These are phyloP conservation scores for Nannospalax galili DNA, from an alignment of 2,113 vertebrate genomes.

Conservation along the genomic window DNA sequence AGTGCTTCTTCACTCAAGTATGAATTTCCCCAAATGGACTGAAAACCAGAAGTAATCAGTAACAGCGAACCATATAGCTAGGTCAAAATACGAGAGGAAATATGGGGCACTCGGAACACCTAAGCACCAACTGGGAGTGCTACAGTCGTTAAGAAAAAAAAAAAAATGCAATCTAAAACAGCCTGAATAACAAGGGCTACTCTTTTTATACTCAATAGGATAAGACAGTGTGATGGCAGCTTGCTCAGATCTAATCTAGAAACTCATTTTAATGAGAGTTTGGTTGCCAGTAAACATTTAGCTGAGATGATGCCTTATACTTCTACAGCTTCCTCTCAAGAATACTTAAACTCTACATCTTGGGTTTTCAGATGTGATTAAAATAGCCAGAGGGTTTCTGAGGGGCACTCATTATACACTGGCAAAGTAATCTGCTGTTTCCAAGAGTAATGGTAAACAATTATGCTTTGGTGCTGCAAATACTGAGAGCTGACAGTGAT, in stretches of 20 bases:
- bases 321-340: slow-evolving; percentile 22
- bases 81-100: slow-evolving; percentile 17
- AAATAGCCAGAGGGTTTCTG: slow-evolving; percentile 59
- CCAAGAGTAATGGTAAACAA: slow-evolving; percentile 44
- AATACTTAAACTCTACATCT: slow-evolving; percentile 55
- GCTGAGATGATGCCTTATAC: slow-evolving; percentile 42
- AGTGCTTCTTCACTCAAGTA: slow-evolving; percentile 20
- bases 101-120: not conserved
- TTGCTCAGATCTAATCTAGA: slow-evolving; percentile 32
- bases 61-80: not conserved
- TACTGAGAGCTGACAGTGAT: slow-evolving; percentile 21
- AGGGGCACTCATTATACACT: slow-evolving; percentile 29
- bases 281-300: slow-evolving; percentile 42
- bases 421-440: slow-evolving; percentile 56
- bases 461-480: slow-evolving; percentile 45
- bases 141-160: slow-evolving; percentile 3
- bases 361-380: slow-evolving; percentile 45
- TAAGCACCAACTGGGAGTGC: not conserved
- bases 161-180: slow-evolving; percentile 31
- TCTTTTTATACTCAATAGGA: not conserved
- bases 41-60: not conserved
- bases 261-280: slow-evolving; percentile 54
- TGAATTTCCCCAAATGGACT: not conserved
- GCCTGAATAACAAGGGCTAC: slow-evolving; percentile 21
- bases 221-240: not conserved